Evolutionary conservation across 2,113 vertebrate species (phyloP), one percentile per base, ranked within the genome.

Genomic region (Hippocampus zosterae): DNA sequence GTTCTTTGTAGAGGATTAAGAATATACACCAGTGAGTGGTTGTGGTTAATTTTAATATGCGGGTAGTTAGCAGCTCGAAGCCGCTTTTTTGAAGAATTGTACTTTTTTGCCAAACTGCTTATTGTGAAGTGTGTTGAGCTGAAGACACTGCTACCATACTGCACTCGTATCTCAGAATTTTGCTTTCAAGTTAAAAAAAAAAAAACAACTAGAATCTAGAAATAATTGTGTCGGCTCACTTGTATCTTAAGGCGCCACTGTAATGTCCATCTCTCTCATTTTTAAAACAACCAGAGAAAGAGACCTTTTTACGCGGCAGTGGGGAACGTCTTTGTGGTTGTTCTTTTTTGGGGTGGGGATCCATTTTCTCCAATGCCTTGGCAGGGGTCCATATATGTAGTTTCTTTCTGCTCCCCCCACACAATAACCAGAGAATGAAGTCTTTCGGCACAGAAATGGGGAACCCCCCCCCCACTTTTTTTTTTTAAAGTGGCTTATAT

Each of bases 271-370:
- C 52, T 23, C 8, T 68, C 52, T 59, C 42, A 42, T 55, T 25
- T 46, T 37, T 37, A 80, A 88, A 82, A 81, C 80, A 69, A 80
- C 71, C 67, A 75, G 53, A 82, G 87, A 79, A 67, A 27, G 52
- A 83, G 81, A 68, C 61, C 81, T 74, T 71, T 64, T 56, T 65
- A 52, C 66, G 71, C 63, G 60, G 44, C 25, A 27, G 56, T 8
- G 56, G 25, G 56, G 2, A 33, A 33, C 57, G 2, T 33, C 27
- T 57, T 57, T 29, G 23, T 33, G 15, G 12, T 59, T 60, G 5
- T 60, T 15, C 8, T 29, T 9, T 60, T 33, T 60, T 18, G 15
- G 57, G 3, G 23, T 5, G 11, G 23, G 21, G 12, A 23, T 60
- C 15, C 27, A 15, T 15, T 60, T 57, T 23, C 23, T 57, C 55